Percentiles rank a stretch among this genome's conserved stretches.
phyloP scores from a whole-genome alignment of 2,888 invertebrate genomes.

The Lepidocyrtoides sp. region DNA sequence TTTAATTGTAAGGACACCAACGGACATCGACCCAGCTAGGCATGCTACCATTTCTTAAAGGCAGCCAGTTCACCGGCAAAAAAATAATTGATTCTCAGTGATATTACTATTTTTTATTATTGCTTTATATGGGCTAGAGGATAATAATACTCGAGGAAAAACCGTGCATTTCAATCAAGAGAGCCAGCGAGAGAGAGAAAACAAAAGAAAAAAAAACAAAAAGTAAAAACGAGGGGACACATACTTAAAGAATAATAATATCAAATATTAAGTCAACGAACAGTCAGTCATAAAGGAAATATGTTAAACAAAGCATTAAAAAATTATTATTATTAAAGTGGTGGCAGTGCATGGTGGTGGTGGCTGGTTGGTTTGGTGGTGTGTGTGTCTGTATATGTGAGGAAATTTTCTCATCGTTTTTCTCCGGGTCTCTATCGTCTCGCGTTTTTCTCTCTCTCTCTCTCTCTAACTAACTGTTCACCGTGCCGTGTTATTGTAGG shows the following conservation, averaged over 20 bases:
- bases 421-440: slow-evolving; percentile 67
- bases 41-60: neutral
- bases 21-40: slow-evolving; percentile 9
- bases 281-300: neutral
- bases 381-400: slow-evolving; percentile 9
- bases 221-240: neutral
- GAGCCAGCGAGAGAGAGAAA: neutral
- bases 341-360: neutral
- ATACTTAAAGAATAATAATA: neutral
- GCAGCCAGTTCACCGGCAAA: slow-evolving; percentile 34
- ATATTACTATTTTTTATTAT: neutral
- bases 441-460: slow-evolving; percentile 47
- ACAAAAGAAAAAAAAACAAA: neutral
- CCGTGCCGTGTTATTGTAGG: slow-evolving; percentile 21
- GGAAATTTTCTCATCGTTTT: slow-evolving; percentile 73
- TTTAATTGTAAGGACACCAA: slow-evolving; percentile 42
- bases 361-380: neutral
- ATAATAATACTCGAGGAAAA: too few species aligned
- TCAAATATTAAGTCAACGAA: slow-evolving; percentile 7
- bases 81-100: slow-evolving; percentile 26
- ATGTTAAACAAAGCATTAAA: slow-evolving; percentile 34
- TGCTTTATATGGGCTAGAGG: neutral
- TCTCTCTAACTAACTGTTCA: slow-evolving; percentile 25
- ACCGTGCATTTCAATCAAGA: too few species aligned
- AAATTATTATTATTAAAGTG: slow-evolving; percentile 11